phyloP scores from a whole-genome alignment of 2,888 invertebrate genomes.

The Andrena camellia region DNA sequence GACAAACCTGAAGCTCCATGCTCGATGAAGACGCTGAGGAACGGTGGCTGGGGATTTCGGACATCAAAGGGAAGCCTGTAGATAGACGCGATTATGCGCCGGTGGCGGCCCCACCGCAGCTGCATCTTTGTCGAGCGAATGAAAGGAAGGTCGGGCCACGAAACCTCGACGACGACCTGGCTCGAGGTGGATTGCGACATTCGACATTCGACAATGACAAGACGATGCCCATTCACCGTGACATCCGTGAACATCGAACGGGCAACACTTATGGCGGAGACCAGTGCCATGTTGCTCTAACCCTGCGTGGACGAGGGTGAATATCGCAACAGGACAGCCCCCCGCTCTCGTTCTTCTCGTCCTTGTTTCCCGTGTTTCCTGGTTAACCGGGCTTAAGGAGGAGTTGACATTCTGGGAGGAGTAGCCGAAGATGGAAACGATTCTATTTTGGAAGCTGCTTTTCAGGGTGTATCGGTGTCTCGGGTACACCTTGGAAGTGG shows the following conservation, averaged over 20 bases:
- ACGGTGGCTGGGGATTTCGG: slow-evolving; percentile 26
- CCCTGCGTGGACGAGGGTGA: not conserved
- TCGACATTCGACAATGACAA: slow-evolving; percentile 70
- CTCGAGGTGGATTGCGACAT: slow-evolving; percentile 76
- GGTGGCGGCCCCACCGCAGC: slow-evolving; percentile 21
- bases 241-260: slow-evolving; percentile 66
- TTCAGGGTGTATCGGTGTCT: not conserved
- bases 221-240: slow-evolving; percentile 76
- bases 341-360: not conserved
- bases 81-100: slow-evolving; percentile 40
- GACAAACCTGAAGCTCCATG: not conserved
- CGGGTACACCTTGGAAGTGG: not conserved
- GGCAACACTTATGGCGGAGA: slow-evolving; percentile 30
- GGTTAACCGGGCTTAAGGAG: slow-evolving; percentile 24
- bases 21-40: not conserved
- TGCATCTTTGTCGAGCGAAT: slow-evolving; percentile 43
- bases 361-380: slow-evolving; percentile 15
- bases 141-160: slow-evolving; percentile 57
- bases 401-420: not conserved
- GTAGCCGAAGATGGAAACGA: not conserved
- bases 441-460: not conserved
- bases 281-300: not conserved
- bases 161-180: slow-evolving; percentile 72
- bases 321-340: not conserved
- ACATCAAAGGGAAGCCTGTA: slow-evolving; percentile 37